Conservation (phyloP, 2,113 vertebrate genomes). For the Cephalopterus ornatus region DNA sequence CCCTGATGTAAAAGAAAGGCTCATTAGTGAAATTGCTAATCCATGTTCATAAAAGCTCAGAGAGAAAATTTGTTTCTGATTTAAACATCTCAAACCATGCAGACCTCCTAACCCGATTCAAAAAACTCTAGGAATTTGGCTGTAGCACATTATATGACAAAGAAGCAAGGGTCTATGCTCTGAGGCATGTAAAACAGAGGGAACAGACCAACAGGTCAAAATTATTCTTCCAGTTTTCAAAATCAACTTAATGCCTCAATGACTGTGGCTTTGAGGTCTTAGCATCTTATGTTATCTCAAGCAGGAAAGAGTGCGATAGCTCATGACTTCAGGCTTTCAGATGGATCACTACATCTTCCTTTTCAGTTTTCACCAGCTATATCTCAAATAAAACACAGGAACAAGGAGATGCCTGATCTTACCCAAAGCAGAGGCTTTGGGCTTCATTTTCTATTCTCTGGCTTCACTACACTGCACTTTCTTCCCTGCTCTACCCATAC, state of each 20-base stretch:
- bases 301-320: rapidly evolving
- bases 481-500: background rate
- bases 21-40: background rate
- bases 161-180: background rate
- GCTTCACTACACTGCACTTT: background rate
- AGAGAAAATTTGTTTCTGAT: background rate
- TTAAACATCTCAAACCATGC: background rate
- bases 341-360: background rate
- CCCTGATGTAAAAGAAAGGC: background rate
- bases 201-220: background rate
- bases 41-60: background rate
- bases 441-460: background rate
- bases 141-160: background rate
- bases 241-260: background rate
- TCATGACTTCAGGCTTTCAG: background rate
- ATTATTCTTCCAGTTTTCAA: background rate
- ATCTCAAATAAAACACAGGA: background rate
- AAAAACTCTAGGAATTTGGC: background rate
- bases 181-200: background rate
- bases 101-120: background rate
- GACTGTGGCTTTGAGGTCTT: background rate
- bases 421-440: background rate
- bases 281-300: background rate
- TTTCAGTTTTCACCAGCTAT: background rate
- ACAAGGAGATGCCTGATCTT: background rate